These are phyloP conservation scores for Calypte anna DNA, from an alignment of 2,113 vertebrate genomes.

Conservation along the genomic window DNA sequence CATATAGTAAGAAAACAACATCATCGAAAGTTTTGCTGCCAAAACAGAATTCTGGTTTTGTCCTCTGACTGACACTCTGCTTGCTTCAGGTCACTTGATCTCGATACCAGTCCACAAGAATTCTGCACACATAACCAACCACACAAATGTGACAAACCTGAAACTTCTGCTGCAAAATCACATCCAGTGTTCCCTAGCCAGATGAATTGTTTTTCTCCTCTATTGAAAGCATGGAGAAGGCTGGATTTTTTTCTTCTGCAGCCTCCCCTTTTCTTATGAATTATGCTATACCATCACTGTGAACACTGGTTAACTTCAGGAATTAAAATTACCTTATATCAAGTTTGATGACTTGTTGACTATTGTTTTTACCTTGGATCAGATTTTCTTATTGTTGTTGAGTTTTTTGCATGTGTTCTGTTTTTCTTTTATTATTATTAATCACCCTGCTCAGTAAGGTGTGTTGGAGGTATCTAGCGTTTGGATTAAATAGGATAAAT, in stretches of 20 bases:
- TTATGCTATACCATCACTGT: background rate
- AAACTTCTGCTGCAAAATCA: background rate
- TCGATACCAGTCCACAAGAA: background rate
- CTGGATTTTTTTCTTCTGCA: background rate
- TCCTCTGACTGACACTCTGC: background rate
- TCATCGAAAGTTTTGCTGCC: constrained; percentile 44
- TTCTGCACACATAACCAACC: background rate
- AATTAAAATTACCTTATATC: background rate
- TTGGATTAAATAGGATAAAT: background rate
- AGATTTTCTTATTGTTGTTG: background rate
- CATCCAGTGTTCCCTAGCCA: background rate
- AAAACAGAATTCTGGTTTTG: background rate
- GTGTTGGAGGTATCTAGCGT: background rate
- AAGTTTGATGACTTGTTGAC: background rate
- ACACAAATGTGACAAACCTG: background rate
- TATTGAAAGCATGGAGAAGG: background rate
- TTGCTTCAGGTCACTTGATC: constrained; percentile 27
- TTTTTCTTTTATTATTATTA: background rate
- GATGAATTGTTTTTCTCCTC: background rate
- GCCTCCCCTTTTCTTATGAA: background rate
- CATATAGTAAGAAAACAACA: background rate
- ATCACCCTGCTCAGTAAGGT: background rate
- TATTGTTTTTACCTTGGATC: background rate
- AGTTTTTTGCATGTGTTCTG: background rate
- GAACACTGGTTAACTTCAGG: background rate